Base-by-base conservation (phyloP, 2,113 vertebrate genomes). In the Ochotona curzoniae region DNA sequence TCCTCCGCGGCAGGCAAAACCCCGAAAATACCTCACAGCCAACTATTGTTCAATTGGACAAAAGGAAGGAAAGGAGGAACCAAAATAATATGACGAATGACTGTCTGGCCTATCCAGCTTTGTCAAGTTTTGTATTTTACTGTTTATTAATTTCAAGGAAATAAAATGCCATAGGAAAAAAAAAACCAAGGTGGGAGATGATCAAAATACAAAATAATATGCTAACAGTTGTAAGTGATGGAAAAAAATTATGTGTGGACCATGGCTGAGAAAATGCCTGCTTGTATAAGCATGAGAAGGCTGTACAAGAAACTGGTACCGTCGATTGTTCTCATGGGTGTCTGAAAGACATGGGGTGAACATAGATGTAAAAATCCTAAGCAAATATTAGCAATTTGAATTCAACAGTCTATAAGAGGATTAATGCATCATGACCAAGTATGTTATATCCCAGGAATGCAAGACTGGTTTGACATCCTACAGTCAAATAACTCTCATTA, bases 311-410 rank as follows among this genome's bases (percentile, higher is more conserved):
- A 49, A 25, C 30, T 81, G 49, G 9, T 57, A 75, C 69, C 51
- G n/a, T 61, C 28, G 64, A 38, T 78, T 11, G 5, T 28, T 70
- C 32, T 28, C 2, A 2, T 35, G 64, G 89, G 9, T 88, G 54
- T 60, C 79, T 94, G 44, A 88, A 78, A 88, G 57, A 80, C 30
- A 74, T 57, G 92, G 92, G 18, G 28, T 64, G 76, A 87, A 70
- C 69, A 51, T 64, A 44, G 54, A 75, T 14, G 54, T 85, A 54
- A 88, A 83, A 78, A 57, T 66, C 32, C 30, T 87, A 78, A 66
- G 32, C 44, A 90, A 85, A 54, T 54, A 54, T 54, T 54, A 54
- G 18, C 54, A 57, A 17, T 17, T 12, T 57, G 54, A 57, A 57
- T 57, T 57, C 54, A 57, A 57, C 54, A 57, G 18, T 57, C 14